These are phyloP conservation scores for Dryoscopus gambensis DNA, from an alignment of 2,113 vertebrate genomes.

Conservation along the genomic window DNA sequence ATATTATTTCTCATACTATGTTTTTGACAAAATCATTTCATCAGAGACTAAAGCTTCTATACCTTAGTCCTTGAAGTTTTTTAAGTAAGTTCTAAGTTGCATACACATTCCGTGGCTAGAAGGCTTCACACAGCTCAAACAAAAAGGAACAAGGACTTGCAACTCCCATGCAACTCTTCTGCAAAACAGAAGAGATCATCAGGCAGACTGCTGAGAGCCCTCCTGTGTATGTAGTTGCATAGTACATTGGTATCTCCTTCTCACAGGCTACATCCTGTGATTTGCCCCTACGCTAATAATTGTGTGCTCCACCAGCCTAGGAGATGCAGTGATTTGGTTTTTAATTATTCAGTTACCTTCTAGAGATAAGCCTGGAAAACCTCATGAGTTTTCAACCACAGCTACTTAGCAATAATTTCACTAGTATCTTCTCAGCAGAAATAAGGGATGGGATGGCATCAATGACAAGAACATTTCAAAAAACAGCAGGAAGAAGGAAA, in stretches of 20 bases:
- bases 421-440: neutral
- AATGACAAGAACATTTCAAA: neutral
- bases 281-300: neutral
- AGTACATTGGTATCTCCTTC: neutral
- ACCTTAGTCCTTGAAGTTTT: neutral
- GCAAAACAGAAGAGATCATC: neutral
- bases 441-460: neutral
- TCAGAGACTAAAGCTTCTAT: neutral
- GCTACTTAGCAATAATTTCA: neutral
- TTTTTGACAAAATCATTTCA: neutral
- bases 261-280: neutral
- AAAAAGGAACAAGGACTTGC: neutral
- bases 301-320: neutral
- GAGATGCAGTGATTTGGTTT: neutral
- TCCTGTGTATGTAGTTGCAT: neutral
- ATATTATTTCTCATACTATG: neutral
- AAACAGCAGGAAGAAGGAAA: neutral
- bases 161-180: neutral
- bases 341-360: neutral
- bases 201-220: neutral
- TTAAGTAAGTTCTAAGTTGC: neutral
- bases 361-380: neutral
- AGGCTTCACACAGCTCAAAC: neutral
- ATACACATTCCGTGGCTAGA: neutral
- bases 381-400: neutral